Evolutionary conservation across 2,888 invertebrate genomes (phyloP).

Genomic region (Agonopterix alstromeriana): DNA sequence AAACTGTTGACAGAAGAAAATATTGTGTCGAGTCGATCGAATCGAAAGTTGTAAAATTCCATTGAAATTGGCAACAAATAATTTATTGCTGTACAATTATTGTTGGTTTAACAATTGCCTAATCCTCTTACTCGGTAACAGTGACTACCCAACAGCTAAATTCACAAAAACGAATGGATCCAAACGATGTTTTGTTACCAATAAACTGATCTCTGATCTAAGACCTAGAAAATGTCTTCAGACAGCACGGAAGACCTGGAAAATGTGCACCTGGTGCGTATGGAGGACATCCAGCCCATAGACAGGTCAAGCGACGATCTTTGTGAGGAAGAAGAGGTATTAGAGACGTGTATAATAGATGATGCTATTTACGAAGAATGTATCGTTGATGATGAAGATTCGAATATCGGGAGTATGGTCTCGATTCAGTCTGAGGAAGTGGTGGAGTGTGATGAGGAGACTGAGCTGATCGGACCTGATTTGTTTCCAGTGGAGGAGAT

Average conservation of each 20-base stretch:
- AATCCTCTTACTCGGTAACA: no score
- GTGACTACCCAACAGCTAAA: no score
- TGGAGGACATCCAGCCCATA: conserved; percentile 56
- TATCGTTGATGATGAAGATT: conserved; percentile 43
- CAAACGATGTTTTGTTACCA: background rate
- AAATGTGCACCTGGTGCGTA: conserved; percentile 55
- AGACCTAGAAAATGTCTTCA: conserved; percentile 37
- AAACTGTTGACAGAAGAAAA: no score
- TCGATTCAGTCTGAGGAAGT: conserved; percentile 48
- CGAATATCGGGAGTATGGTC: conserved; percentile 57
- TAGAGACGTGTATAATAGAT: conserved; percentile 37
- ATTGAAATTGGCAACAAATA: background rate
- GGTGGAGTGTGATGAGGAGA: conserved; percentile 22
- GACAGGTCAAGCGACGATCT: conserved; percentile 3
- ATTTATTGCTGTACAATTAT: no score
- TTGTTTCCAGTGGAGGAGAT: conserved; percentile 5
- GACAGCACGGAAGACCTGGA: conserved; percentile 48
- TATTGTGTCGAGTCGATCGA: background rate
- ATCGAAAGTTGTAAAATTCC: conserved; percentile 1
- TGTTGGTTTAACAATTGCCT: no score
- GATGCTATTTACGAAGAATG: conserved; percentile 32
- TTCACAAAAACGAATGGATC: no score
- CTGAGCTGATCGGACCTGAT: conserved; percentile 41
- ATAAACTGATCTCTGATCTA: background rate
- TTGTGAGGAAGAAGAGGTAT: conserved; percentile 18